These are phyloP conservation scores for Thereva nobilitata DNA, from an alignment of 2,888 invertebrate genomes.

Conservation along the genomic window DNA sequence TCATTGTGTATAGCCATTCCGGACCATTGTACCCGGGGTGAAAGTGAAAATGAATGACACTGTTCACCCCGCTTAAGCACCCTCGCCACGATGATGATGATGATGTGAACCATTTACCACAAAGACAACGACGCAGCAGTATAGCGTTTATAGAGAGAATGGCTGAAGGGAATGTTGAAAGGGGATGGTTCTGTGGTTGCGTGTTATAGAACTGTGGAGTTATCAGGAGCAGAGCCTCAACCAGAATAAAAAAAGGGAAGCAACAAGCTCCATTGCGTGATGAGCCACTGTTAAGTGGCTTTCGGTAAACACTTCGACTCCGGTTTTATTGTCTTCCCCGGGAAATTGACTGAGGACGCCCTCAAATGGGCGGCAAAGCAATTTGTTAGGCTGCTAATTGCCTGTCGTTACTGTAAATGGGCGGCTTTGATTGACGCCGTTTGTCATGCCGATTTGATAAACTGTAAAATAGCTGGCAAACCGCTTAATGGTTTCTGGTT, in stretches of 20 bases:
- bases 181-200: constrained; percentile 30
- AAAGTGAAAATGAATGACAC: constrained; percentile 32
- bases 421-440: constrained; percentile 30
- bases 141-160: no score
- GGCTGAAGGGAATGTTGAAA: constrained; percentile 4
- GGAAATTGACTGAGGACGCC: constrained; percentile 32
- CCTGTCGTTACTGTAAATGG: constrained; percentile 30
- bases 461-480: background rate
- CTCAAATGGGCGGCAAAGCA: constrained; percentile 28
- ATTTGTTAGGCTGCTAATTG: constrained; percentile 34
- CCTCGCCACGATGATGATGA: constrained; percentile 13
- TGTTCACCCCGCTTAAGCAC: constrained; percentile 31
- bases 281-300: constrained; percentile 33
- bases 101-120: constrained; percentile 29
- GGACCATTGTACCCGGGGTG: constrained; percentile 12
- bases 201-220: constrained; percentile 9
- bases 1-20: constrained; percentile 6
- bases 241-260: constrained; percentile 17
- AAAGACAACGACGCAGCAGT: background rate
- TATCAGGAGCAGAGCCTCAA: constrained; percentile 1
- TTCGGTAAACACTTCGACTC: constrained; percentile 30
- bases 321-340: constrained; percentile 33
- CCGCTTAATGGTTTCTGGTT: no score
- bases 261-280: constrained; percentile 33
- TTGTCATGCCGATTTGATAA: constrained; percentile 6